Conservation (phyloP, 2,888 invertebrate species). For the Craniophora ligustri region DNA sequence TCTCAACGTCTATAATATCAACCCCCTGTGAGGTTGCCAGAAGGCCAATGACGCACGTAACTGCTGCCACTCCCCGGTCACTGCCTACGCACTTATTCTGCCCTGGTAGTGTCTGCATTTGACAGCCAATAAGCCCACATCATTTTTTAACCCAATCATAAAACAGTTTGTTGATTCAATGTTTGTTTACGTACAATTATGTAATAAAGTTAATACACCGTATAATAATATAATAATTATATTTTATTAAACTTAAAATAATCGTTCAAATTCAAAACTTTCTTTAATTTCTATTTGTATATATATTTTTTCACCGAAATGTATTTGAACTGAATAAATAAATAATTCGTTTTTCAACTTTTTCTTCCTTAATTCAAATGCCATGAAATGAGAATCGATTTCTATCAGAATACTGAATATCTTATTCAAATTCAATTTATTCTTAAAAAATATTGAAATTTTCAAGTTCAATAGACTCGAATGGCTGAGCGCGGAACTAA, state of each 20-base stretch:
- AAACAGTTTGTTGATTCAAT: slow-evolving; percentile 4
- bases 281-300: background rate
- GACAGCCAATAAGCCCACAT: slow-evolving; percentile 67
- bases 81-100: slow-evolving; percentile 55
- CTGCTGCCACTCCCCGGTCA: slow-evolving; percentile 40
- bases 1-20: slow-evolving; percentile 25
- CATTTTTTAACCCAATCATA: slow-evolving; percentile 19
- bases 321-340: slow-evolving; percentile 8
- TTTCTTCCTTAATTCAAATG: slow-evolving; percentile 15
- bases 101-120: slow-evolving; percentile 68
- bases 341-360: slow-evolving; percentile 22
- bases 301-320: slow-evolving; percentile 5
- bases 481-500: too few species aligned
- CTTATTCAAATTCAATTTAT: slow-evolving; percentile 37
- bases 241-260: background rate
- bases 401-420: slow-evolving; percentile 35
- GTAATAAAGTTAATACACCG: too few species aligned
- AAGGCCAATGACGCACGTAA: slow-evolving; percentile 65
- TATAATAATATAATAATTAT: background rate
- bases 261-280: background rate
- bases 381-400: slow-evolving; percentile 29
- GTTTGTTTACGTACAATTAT: slow-evolving; percentile 1
- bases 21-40: slow-evolving; percentile 44
- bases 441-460: slow-evolving; percentile 29
- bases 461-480: slow-evolving; percentile 47